phyloP scores from a whole-genome alignment of 1,140 invertebrate species.

The Mesaphorura yosii region DNA sequence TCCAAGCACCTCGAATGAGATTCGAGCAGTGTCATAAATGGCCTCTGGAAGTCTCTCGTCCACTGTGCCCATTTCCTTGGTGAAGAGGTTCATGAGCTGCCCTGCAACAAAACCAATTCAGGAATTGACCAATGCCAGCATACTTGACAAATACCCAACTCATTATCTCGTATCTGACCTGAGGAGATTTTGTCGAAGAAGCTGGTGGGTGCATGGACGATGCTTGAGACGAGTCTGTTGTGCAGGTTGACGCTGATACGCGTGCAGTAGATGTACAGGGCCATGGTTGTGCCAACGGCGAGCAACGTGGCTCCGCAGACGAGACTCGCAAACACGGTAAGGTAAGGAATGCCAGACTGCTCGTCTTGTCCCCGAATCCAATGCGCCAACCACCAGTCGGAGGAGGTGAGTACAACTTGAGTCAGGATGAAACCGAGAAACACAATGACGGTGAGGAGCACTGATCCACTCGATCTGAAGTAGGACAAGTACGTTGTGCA shows the following conservation, averaged over 20 bases:
- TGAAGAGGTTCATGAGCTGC: constrained; percentile 34
- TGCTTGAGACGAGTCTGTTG: constrained; percentile 47
- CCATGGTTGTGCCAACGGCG: constrained; percentile 36
- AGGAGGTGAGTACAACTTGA: constrained; percentile 12
- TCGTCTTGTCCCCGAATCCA: constrained; percentile 2
- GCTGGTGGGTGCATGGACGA: constrained; percentile 65
- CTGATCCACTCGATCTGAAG: constrained; percentile 12
- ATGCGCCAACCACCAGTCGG: constrained; percentile 20
- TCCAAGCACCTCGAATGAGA: constrained; percentile 5
- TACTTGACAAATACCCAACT: not conserved
- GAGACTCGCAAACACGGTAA: constrained; percentile 8
- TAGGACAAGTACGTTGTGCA: constrained; percentile 19
- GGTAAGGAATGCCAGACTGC: not conserved
- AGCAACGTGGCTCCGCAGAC: not conserved
- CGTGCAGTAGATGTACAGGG: constrained; percentile 67
- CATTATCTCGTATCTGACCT: constrained; percentile 33
- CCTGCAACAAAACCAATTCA: constrained; percentile 6
- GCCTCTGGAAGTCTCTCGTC: constrained; percentile 46
- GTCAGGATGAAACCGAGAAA: constrained; percentile 7
- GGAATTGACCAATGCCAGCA: constrained; percentile 14
- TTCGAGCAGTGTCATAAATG: constrained; percentile 36
- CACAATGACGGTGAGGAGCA: constrained; percentile 6
- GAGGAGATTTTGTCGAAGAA: constrained; percentile 73
- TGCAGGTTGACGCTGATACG: constrained; percentile 64
- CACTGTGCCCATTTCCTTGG: constrained; percentile 39